These are phyloP conservation scores for Micropoecilia bifurca DNA, from an alignment of 2,797 vertebrate species.

Conservation along the genomic window DNA sequence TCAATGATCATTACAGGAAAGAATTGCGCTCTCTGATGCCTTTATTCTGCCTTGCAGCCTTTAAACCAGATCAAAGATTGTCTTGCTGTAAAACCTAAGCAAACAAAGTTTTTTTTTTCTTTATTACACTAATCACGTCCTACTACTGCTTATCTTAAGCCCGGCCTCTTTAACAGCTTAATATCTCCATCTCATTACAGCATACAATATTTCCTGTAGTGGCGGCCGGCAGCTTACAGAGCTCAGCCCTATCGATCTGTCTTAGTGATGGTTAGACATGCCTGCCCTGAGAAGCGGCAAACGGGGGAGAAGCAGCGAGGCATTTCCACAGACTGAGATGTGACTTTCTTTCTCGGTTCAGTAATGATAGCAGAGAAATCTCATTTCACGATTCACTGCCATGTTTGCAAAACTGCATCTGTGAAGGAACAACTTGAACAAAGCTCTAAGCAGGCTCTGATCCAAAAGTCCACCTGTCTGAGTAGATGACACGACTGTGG, in stretches of 20 bases:
- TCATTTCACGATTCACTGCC: constrained; percentile 83
- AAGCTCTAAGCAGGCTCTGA: constrained; percentile 39
- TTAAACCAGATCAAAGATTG: constrained; percentile 65
- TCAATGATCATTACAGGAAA: constrained; percentile 33
- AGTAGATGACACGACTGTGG: constrained; percentile 55
- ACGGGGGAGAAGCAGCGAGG: constrained; percentile 52
- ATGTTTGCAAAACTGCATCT: constrained; percentile 75
- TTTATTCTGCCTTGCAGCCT: constrained; percentile 39
- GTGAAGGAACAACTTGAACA: constrained; percentile 57
- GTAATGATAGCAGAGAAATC: constrained; percentile 79
- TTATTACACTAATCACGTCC: constrained; percentile 61
- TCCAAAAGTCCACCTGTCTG: constrained; percentile 62
- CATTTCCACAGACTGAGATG: constrained; percentile 70
- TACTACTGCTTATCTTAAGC: constrained; percentile 60
- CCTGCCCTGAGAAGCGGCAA: constrained; percentile 44
- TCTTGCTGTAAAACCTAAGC: constrained; percentile 55
- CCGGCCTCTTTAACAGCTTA: constrained; percentile 62
- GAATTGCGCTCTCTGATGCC: constrained; percentile 22
- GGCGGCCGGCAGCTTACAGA: constrained; percentile 60
- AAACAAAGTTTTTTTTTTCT: constrained; percentile 66
- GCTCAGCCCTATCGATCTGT: constrained; percentile 75
- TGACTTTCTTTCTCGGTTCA: constrained; percentile 61
- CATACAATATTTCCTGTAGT: constrained; percentile 67
- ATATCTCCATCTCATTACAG: constrained; percentile 71
- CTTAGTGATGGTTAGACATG: constrained; percentile 71